A percentile compares a stretch with the other conserved stretches of the same genome.
These are phyloP conservation scores for Cephonodes hylas DNA, from an alignment of 2,888 invertebrate species.

Conservation along the genomic window DNA sequence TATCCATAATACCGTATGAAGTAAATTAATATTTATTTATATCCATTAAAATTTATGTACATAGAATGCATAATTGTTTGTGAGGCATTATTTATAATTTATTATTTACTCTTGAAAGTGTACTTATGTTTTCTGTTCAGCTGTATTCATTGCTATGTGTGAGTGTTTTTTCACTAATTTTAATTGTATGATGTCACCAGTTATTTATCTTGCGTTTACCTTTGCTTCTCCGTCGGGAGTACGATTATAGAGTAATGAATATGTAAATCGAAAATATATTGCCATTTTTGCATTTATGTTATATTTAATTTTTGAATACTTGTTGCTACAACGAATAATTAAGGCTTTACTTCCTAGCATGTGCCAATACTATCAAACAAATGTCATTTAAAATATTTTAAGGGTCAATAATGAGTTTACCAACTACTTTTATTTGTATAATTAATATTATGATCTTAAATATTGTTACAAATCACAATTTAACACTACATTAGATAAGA, in stretches of 20 bases:
- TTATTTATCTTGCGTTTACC: slow-evolving; percentile 44
- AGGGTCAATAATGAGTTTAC: background rate
- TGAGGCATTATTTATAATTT: slow-evolving; percentile 54
- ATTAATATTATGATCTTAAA: slow-evolving; percentile 16
- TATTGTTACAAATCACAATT: slow-evolving; percentile 10
- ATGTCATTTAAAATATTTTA: background rate
- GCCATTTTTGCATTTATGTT: slow-evolving; percentile 80
- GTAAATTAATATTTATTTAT: slow-evolving; percentile 24
- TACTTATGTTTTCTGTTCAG: slow-evolving; percentile 49
- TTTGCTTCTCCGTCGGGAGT: slow-evolving; percentile 44
- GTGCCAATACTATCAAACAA: slow-evolving; percentile 51
- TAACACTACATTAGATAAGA: slow-evolving; percentile 19
- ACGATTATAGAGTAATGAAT: slow-evolving; percentile 42
- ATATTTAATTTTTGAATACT: slow-evolving; percentile 58
- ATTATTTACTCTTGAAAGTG: slow-evolving; percentile 50
- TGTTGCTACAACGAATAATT: slow-evolving; percentile 56
- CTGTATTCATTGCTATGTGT: slow-evolving; percentile 50
- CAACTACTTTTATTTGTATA: background rate
- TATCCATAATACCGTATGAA: slow-evolving; percentile 25
- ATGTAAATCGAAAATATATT: slow-evolving; percentile 63
- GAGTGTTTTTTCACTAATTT: slow-evolving; percentile 55
- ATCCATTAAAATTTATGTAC: slow-evolving; percentile 24
- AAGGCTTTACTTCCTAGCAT: slow-evolving; percentile 50
- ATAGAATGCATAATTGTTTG: slow-evolving; percentile 68
- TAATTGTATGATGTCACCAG: slow-evolving; percentile 37